Conservation (phyloP, 2,888 invertebrate species). For the Dorcus parallelipipedus region DNA sequence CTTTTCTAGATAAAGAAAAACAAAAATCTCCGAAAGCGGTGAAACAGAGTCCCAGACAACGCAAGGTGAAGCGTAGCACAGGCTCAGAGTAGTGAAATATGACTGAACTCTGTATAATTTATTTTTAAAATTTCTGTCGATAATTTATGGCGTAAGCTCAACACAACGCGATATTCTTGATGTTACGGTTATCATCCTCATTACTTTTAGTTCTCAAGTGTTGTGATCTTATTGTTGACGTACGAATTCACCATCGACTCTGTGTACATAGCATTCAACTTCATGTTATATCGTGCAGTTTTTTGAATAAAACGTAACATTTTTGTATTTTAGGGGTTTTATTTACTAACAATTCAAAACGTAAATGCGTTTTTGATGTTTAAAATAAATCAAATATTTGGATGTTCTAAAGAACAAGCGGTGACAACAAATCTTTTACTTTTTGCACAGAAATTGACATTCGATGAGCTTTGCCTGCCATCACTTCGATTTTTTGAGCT, state of each 20-base stretch:
- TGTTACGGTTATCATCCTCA: slow-evolving; percentile 7
- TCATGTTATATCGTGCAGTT: neutral
- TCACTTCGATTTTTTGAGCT: neutral
- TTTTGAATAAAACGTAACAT: slow-evolving; percentile 17
- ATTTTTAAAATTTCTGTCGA: slow-evolving; percentile 20
- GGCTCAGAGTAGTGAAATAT: slow-evolving; percentile 53
- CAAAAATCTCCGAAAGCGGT: slow-evolving; percentile 71
- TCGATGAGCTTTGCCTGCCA: neutral
- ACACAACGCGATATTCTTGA: slow-evolving; percentile 9
- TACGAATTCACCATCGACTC: neutral
- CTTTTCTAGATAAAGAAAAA: slow-evolving; percentile 20
- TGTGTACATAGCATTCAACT: slow-evolving; percentile 3
- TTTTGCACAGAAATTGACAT: neutral
- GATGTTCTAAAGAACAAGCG: slow-evolving; percentile 25
- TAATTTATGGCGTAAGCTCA: slow-evolving; percentile 13
- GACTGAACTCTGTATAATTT: slow-evolving; percentile 15
- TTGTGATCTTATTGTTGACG: slow-evolving; percentile 18
- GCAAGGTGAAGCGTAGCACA: slow-evolving; percentile 72
- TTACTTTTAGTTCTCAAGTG: slow-evolving; percentile 14
- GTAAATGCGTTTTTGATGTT: no score
- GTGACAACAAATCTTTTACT: slow-evolving; percentile 31
- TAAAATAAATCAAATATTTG: neutral
- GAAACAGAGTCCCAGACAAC: slow-evolving; percentile 67
- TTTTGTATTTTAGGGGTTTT: slow-evolving; percentile 6
- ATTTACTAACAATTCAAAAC: neutral